These are phyloP conservation scores for Saguinus midas DNA, from an alignment of 2,113 vertebrate species.

Conservation along the genomic window DNA sequence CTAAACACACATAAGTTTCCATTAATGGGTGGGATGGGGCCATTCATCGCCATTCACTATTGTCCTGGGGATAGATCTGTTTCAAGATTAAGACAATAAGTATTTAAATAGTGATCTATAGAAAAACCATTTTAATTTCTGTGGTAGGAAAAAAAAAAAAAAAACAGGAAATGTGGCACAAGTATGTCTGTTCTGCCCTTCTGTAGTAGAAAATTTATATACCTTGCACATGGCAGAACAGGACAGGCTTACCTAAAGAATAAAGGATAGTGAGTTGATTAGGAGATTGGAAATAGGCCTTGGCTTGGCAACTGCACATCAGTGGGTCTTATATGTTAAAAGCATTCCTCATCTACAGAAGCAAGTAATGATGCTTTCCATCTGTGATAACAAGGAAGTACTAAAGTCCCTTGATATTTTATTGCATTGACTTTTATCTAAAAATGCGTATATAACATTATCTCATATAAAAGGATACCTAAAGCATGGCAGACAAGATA, in stretches of 20 bases:
- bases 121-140: background rate
- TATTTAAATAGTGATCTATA: background rate
- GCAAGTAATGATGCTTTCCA: background rate
- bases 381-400: background rate
- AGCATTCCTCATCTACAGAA: background rate
- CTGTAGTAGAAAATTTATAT: background rate
- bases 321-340: background rate
- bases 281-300: background rate
- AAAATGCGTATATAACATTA: background rate
- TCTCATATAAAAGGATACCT: constrained; percentile 4
- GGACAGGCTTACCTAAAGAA: background rate
- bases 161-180: background rate
- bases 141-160: too few species aligned
- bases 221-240: background rate
- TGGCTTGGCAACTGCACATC: background rate
- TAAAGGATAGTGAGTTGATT: background rate
- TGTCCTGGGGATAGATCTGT: background rate
- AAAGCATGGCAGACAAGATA: background rate
- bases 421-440: background rate
- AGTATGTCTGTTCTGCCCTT: background rate
- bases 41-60: background rate
- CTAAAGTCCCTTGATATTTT: background rate
- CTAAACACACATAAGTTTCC: background rate
- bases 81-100: background rate
- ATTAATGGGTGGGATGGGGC: rapidly evolving